A percentile compares a stretch with the other conserved stretches of the same genome.
Conservation (phyloP, 1,140 invertebrate genomes). For the Tetramorium parvispinum region DNA sequence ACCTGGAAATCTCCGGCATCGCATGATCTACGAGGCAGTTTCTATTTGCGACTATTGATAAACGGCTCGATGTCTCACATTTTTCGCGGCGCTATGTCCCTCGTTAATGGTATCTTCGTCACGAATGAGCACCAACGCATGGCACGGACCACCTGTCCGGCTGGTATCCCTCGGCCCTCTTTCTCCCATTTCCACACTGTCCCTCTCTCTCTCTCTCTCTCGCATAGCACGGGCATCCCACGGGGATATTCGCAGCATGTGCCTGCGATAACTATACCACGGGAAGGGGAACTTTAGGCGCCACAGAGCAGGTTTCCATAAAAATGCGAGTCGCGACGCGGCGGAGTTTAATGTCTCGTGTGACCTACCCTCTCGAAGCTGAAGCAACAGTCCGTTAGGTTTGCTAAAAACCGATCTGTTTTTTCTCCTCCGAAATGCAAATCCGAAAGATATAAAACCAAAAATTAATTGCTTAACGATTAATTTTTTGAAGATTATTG, state of each 20-base stretch:
- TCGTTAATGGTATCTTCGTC: slow-evolving; percentile 70
- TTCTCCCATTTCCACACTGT: slow-evolving; percentile 13
- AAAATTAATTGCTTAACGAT: background rate
- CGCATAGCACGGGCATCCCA: slow-evolving; percentile 49
- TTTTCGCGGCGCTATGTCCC: slow-evolving; percentile 67
- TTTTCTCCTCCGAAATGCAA: background rate
- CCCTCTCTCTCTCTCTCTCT: slow-evolving; percentile 22
- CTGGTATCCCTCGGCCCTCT: slow-evolving; percentile 35
- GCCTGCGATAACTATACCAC: slow-evolving; percentile 60
- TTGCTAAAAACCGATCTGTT: background rate
- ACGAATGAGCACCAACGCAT: slow-evolving; percentile 65
- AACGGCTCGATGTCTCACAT: slow-evolving; percentile 67
- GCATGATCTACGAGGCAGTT: slow-evolving; percentile 61
- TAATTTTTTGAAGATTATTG: background rate
- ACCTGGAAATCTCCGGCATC: slow-evolving; percentile 21
- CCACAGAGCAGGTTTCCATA: slow-evolving; percentile 78
- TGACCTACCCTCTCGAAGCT: slow-evolving; percentile 73
- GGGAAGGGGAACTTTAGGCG: slow-evolving; percentile 74
- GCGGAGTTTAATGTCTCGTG: slow-evolving; percentile 75
- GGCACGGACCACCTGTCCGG: slow-evolving; percentile 73
- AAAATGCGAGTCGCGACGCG: slow-evolving; percentile 75
- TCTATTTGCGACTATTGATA: slow-evolving; percentile 64
- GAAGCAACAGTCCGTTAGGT: slow-evolving; percentile 71
- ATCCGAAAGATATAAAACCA: background rate
- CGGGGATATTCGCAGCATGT: slow-evolving; percentile 63